phyloP scores from a whole-genome alignment of 2,113 vertebrate species.

The Cinclus mexicanus region DNA sequence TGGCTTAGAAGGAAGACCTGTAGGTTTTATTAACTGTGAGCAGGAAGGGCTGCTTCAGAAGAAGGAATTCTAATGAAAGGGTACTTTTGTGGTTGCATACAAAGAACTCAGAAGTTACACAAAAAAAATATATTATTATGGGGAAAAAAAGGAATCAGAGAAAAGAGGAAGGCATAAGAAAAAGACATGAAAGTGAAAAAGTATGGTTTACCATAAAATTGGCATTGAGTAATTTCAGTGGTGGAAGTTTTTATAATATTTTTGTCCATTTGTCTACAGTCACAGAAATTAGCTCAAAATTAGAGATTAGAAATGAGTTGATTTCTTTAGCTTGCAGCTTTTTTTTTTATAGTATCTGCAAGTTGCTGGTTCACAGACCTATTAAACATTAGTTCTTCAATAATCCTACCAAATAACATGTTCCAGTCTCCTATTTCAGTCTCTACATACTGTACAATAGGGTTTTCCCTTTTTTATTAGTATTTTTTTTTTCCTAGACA shows the following conservation, averaged over 20 bases:
- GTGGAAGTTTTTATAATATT: neutral
- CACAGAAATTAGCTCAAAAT: neutral
- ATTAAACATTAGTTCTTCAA: neutral
- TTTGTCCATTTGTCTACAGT: neutral
- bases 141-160: neutral
- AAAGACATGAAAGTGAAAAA: neutral
- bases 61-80: rapidly evolving
- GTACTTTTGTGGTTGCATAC: neutral
- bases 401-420: neutral
- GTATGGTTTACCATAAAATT: neutral
- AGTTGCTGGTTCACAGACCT: neutral
- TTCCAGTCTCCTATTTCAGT: neutral
- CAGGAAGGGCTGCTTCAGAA: neutral
- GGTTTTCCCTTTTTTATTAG: neutral
- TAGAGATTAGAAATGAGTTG: too few species aligned
- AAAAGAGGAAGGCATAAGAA: neutral
- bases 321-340: neutral
- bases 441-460: neutral
- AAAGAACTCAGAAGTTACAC: neutral
- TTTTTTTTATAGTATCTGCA: neutral
- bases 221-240: neutral
- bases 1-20: neutral
- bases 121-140: neutral
- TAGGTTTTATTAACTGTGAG: neutral
- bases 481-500: neutral